Conservation (phyloP, 2,797 vertebrate species). For the Halcyon smyrnensis region DNA sequence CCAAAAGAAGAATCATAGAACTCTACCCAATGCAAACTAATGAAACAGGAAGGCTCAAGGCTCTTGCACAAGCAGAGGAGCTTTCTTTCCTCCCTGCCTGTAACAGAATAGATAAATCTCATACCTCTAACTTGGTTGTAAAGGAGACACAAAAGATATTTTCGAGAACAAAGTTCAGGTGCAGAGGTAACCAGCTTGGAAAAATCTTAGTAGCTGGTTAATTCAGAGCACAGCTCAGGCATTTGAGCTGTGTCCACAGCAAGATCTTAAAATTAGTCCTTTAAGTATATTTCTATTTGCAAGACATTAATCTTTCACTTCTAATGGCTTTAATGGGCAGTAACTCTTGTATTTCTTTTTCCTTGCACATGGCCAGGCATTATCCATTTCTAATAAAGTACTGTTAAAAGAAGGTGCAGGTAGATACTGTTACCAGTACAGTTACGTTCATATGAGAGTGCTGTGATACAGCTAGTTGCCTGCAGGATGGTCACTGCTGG, state of each 20-base stretch:
- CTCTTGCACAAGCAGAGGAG: neutral
- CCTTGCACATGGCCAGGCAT: neutral
- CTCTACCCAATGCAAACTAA: neutral
- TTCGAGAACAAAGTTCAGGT: neutral
- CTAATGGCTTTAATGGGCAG: neutral
- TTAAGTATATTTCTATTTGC: neutral
- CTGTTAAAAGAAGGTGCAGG: neutral
- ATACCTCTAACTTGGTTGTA: neutral
- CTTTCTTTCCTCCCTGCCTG: neutral
- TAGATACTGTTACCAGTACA: neutral
- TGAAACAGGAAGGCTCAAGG: neutral
- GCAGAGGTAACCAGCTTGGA: neutral
- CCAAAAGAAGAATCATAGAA: neutral
- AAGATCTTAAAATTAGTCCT: neutral
- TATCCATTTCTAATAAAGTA: neutral
- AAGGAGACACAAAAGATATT: neutral
- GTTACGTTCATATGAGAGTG: rapidly evolving
- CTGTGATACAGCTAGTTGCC: neutral
- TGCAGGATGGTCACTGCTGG: neutral
- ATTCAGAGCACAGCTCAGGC: neutral
- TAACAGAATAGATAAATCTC: neutral
- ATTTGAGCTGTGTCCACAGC: neutral
- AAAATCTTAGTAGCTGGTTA: neutral
- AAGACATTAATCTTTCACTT: neutral
- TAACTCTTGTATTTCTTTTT: neutral